Base-by-base conservation (phyloP, 2,888 invertebrate species). In the Drosophila diplacantha region DNA sequence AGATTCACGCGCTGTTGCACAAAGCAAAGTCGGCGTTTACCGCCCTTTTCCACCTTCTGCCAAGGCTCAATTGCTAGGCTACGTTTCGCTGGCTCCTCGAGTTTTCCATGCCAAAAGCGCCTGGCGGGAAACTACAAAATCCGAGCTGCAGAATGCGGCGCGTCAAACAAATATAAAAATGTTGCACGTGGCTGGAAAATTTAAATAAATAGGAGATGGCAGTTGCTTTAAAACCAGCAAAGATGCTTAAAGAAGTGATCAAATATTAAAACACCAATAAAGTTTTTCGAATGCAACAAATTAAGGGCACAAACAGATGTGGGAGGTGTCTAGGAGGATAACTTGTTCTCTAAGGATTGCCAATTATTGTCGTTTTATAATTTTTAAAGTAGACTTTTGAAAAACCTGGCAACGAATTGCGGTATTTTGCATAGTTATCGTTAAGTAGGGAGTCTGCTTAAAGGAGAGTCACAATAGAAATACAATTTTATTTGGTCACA, bases 11-110 rank as follows among this genome's bases (percentile, higher is more conserved):
- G 71, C 75, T 79, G 82, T 41, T 85, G 79, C 82, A 85, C 85
- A 84, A 84, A 85, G 76, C 75, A 84, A 85, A 85, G 83, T 77
- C 77, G 77, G 82, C 77, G 70, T 76, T 77, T 76, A 37, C 54
- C 43, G 38, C 58, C 20, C 31, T 22, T n/a, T 43, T 37, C 47
- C 50, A 38, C 24, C 64, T 46, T 44, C 32, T 57, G 53, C 50
- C 62, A 61, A 50, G 63, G 57, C 81, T 65, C 75, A 77, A 76
- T 60, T 61, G 61, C 54, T 56, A 12, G 49, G 61, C 68, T 65
- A 70, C 56, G 65, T 69, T 50, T 60, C 65, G 57, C 39, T 63
- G 64, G 54, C 57, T 55, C 61, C 57, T 55, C 49, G 53, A 65
- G 70, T 66, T 57, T 35, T 18, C 34, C 41, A 24, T 41, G 52